Evolutionary conservation across 2,113 vertebrate species (phyloP).

Genomic region (Gadus macrocephalus): DNA sequence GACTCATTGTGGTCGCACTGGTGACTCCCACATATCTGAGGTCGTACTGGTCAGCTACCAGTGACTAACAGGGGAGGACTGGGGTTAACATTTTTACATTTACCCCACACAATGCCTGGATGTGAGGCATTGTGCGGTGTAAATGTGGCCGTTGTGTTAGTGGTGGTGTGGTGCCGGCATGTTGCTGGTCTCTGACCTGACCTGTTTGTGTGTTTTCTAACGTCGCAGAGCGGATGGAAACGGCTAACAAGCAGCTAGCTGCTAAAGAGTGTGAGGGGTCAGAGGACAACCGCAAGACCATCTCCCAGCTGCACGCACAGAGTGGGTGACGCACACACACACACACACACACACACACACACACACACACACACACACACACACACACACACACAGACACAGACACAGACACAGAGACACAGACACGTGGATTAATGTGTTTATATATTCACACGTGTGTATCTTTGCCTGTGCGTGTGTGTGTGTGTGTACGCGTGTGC

Average conservation of each 20-base stretch:
- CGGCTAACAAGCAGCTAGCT: constrained; percentile 93
- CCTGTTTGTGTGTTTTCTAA: constrained; percentile 11
- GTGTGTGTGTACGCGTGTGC: background rate
- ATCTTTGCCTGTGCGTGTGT: background rate
- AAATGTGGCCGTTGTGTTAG: too few species aligned
- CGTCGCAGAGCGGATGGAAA: constrained; percentile 90
- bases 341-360: background rate
- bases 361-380: constrained; percentile 3
- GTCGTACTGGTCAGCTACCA: too few species aligned
- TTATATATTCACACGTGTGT: background rate
- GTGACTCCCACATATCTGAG: too few species aligned
- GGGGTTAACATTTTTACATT: too few species aligned
- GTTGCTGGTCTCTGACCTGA: background rate
- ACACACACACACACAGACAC: background rate
- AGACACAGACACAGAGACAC: background rate
- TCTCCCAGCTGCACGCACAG: constrained; percentile 92
- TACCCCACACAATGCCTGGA: too few species aligned
- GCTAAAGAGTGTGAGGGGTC: constrained; percentile 93
- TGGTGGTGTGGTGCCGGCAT: background rate
- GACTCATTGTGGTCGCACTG: too few species aligned
- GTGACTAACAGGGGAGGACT: too few species aligned
- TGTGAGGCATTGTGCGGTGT: too few species aligned
- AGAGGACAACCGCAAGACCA: constrained; percentile 95
- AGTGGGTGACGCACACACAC: constrained; percentile 75
- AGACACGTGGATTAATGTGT: background rate